phyloP scores from a whole-genome alignment of 1,140 invertebrate species.

The Conus ventricosus region DNA sequence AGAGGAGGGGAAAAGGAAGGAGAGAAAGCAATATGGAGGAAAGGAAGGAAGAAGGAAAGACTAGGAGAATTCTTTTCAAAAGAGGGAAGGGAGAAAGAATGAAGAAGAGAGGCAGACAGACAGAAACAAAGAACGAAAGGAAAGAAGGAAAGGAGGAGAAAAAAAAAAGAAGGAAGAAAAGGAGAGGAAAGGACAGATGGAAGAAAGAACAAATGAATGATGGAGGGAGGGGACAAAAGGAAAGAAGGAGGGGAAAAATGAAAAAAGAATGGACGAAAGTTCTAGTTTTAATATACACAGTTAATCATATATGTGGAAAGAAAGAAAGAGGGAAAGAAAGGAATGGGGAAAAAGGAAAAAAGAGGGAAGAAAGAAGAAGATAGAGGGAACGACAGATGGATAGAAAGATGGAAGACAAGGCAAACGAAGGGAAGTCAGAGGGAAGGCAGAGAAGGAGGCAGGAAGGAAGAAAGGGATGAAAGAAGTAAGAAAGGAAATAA shows the following conservation, averaged over 20 bases:
- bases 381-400: too few species aligned
- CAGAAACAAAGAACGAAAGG: neutral
- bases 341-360: neutral
- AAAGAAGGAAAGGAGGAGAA: too few species aligned
- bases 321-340: neutral
- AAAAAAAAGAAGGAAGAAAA: neutral
- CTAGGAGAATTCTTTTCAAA: too few species aligned
- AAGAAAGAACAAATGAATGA: neutral
- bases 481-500: too few species aligned
- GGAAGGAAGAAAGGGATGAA: too few species aligned
- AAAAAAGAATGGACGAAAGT: neutral
- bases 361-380: too few species aligned
- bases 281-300: neutral
- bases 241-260: neutral
- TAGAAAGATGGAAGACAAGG: too few species aligned
- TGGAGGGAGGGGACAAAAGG: neutral
- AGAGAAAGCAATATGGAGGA: neutral
- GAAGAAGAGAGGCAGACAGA: neutral
- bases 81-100: neutral
- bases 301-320: neutral
- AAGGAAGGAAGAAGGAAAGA: neutral
- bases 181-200: neutral
- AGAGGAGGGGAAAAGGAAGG: too few species aligned
- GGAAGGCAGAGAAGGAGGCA: too few species aligned
- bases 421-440: too few species aligned